Evolutionary conservation across 2,888 invertebrate genomes (phyloP).

Genomic region (Tromatobia lineatoria): DNA sequence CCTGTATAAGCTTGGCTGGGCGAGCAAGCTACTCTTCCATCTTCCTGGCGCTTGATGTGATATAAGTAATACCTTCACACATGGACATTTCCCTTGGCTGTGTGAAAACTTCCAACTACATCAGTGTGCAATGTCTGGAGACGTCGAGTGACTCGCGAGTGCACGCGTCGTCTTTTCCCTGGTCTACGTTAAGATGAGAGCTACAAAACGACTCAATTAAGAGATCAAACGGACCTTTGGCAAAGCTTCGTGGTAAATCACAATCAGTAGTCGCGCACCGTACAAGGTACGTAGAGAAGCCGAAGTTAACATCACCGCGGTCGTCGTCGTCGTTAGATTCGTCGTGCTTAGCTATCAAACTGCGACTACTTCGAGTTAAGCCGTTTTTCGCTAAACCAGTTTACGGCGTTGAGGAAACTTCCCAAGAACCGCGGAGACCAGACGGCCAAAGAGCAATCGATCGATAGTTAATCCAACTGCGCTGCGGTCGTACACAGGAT

Average conservation of each 20-base stretch:
- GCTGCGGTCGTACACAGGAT: neutral
- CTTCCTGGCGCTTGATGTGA: constrained; percentile 2
- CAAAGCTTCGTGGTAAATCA: constrained; percentile 79
- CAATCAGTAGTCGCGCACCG: constrained; percentile 73
- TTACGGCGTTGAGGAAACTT: constrained; percentile 80
- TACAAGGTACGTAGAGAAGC: constrained; percentile 23
- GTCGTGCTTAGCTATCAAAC: constrained; percentile 41
- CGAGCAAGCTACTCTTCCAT: constrained; percentile 38
- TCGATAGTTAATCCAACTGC: constrained; percentile 71
- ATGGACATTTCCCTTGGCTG: neutral
- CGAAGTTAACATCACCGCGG: constrained; percentile 54
- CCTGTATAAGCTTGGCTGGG: constrained; percentile 46
- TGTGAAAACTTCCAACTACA: constrained; percentile 1
- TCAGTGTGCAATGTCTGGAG: neutral
- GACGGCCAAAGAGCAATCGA: constrained; percentile 58
- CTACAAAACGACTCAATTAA: constrained; percentile 78
- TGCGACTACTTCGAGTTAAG: constrained; percentile 78
- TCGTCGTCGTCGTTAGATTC: constrained; percentile 64
- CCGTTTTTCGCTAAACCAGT: constrained; percentile 83
- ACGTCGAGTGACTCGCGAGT: constrained; percentile 28
- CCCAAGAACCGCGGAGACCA: constrained; percentile 63
- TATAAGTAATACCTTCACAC: neutral
- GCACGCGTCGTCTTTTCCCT: constrained; percentile 62
- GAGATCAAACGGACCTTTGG: constrained; percentile 77
- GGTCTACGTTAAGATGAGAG: constrained; percentile 62